Evolutionary conservation across 2,797 vertebrate genomes (phyloP), one percentile per base, ranked within the genome.

Genomic region (Acanthurus tractus): DNA sequence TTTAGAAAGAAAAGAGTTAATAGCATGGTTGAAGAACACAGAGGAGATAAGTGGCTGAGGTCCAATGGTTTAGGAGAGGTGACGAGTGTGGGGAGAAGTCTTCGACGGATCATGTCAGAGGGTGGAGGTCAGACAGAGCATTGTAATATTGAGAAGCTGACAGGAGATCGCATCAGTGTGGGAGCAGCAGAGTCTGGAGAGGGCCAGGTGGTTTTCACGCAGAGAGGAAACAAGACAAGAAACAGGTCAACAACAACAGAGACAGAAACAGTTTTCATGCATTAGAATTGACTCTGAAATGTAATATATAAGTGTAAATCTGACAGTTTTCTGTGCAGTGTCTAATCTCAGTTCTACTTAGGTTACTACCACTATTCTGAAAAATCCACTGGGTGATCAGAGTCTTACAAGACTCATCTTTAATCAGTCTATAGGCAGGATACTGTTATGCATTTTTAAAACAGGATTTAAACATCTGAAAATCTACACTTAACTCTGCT

Each of bases 41-140:
- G 86, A 12, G 80, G 94, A 0, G 93, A 93, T 68, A 87, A 56
- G n/a, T 58, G 90, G 86, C 77, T 84, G 70, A 70, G 92, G 72
- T 89, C 92, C 83, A 85, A 92, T 18, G 48, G 42, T 13, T 6
- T 40, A 52, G 66, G 22, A 38, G 9, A 25, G 8, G 46, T 6
- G 23, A 42, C 3, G 29, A 13, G n/a, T 67, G 44, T 50, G 22
- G 22, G 14, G 1, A 57, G 6, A 36, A 42, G 10, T 2, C 4
- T 45, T 6, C 15, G 23, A 18, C 38, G 10, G 11, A 66, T 44
- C 22, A 49, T 12, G 49, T 73, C 70, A 23, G 50, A 68, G 2
- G 34, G 53, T 15, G 69, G 58, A 34, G 48, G 18, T 20, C 14
- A 12, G 46, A 8, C 25, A 2, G 12, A 22, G 10, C n/a, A 23